Conservation (phyloP, 2,797 vertebrate genomes). For the Forpus xanthops region DNA sequence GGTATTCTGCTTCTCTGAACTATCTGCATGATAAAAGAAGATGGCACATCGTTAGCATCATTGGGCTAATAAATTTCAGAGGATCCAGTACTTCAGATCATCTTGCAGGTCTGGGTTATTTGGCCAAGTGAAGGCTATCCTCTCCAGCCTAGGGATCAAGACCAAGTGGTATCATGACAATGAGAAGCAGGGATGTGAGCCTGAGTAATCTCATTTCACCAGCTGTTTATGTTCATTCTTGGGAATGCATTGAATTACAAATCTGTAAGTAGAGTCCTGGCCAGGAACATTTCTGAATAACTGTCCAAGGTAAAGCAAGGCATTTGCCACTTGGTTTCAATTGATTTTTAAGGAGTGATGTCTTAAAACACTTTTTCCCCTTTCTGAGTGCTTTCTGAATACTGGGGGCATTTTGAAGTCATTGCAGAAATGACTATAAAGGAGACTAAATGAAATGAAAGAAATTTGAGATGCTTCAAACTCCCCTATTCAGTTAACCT, state of each 20-base stretch:
- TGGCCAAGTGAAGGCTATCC: not conserved
- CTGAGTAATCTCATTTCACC: not conserved
- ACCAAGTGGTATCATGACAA: not conserved
- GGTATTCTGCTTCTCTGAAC: not conserved
- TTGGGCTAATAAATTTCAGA: not conserved
- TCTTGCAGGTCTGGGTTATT: not conserved
- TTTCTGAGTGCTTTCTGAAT: conserved; percentile 29
- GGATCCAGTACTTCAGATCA: not conserved
- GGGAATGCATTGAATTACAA: not conserved
- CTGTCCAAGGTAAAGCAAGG: not conserved
- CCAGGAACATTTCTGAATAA: not conserved
- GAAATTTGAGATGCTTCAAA: conserved; percentile 5
- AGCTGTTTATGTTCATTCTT: not conserved
- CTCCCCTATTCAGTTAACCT: conserved; percentile 23
- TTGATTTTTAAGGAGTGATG: conserved; percentile 20
- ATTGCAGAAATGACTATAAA: conserved; percentile 27
- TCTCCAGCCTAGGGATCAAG: not conserved
- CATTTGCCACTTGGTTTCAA: not conserved
- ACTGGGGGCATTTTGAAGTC: not conserved
- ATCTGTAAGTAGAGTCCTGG: not conserved
- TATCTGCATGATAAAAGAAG: not conserved
- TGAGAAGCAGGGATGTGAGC: not conserved
- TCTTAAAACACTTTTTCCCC: conserved; percentile 20
- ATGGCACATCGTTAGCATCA: not conserved
- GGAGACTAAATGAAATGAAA: conserved; percentile 7